Percentiles rank a stretch among this genome's conserved stretches.
phyloP scores from a whole-genome alignment of 2,113 vertebrate species.

The Rhizomys pruinosus region DNA sequence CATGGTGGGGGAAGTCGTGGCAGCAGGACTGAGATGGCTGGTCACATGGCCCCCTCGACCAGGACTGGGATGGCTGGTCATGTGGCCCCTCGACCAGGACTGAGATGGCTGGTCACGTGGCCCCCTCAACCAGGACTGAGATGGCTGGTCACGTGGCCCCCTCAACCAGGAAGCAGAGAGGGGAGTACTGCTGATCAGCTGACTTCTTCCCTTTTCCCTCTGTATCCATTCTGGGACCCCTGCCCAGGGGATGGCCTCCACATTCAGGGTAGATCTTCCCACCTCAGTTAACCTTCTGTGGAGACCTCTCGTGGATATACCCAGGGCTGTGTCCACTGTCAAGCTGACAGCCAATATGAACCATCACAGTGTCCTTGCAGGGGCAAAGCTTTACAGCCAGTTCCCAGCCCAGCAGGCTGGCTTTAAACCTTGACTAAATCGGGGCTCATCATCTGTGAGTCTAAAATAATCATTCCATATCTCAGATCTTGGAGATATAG shows the following conservation, averaged over 20 bases:
- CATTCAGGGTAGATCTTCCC: not conserved
- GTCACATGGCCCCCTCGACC: too few relatives aligned
- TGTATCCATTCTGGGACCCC: not conserved
- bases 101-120: too few relatives aligned
- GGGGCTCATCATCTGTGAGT: not conserved
- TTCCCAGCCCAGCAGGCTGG: not conserved
- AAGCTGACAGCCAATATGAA: too few relatives aligned
- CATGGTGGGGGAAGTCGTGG: not conserved
- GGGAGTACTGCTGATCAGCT: not conserved
- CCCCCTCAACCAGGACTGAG: not conserved
- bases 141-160: not conserved
- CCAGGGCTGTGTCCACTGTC: not conserved
- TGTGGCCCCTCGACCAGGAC: not conserved
- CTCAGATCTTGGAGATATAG: too few relatives aligned
- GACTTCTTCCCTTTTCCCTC: not conserved
- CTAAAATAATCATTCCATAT: not conserved
- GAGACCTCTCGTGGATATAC: not conserved
- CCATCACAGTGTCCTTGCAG: not conserved
- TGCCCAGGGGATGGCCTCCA: not conserved
- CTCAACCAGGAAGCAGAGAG: not conserved
- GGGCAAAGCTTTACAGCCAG: not conserved
- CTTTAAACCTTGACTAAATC: not conserved
- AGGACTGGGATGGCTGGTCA: too few relatives aligned
- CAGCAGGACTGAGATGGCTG: not conserved
- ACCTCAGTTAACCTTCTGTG: not conserved